A percentile compares a stretch with the other conserved stretches of the same genome.
These are phyloP conservation scores for Tragelaphus imberbis DNA, from an alignment of 2,113 vertebrate genomes.

Conservation along the genomic window DNA sequence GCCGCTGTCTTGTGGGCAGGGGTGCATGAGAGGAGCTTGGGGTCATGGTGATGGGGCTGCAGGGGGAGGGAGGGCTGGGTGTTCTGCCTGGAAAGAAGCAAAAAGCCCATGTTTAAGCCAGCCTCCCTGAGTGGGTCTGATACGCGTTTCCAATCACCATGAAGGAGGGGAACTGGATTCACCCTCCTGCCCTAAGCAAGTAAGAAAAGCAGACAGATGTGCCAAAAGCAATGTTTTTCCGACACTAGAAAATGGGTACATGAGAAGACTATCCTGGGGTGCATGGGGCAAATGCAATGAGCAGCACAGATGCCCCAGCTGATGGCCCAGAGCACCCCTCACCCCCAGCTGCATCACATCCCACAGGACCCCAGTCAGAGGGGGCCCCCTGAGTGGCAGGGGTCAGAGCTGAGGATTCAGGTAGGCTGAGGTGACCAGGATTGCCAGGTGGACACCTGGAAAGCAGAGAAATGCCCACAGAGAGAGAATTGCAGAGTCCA, in stretches of 20 bases:
- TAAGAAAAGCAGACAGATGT: background rate
- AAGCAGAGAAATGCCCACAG: background rate
- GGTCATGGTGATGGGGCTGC: background rate
- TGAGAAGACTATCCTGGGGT: too few species aligned
- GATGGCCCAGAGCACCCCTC: background rate
- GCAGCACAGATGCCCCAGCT: too few species aligned
- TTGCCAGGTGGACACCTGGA: background rate
- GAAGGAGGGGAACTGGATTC: background rate
- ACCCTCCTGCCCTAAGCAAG: background rate
- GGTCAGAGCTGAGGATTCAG: background rate
- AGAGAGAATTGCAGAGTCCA: background rate
- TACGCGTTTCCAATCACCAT: background rate
- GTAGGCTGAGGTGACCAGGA: background rate
- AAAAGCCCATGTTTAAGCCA: background rate
- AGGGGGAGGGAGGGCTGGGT: background rate
- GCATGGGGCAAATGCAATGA: fast-evolving
- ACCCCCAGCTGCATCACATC: background rate
- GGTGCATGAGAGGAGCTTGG: background rate
- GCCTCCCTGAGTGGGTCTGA: background rate
- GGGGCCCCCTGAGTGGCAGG: background rate
- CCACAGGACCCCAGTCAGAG: background rate
- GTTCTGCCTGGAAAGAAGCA: background rate
- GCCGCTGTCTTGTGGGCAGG: background rate
- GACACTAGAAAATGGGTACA: background rate
- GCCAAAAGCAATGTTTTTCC: background rate